phyloP scores from a whole-genome alignment of 2,113 vertebrate species.

The Alligator sinensis region DNA sequence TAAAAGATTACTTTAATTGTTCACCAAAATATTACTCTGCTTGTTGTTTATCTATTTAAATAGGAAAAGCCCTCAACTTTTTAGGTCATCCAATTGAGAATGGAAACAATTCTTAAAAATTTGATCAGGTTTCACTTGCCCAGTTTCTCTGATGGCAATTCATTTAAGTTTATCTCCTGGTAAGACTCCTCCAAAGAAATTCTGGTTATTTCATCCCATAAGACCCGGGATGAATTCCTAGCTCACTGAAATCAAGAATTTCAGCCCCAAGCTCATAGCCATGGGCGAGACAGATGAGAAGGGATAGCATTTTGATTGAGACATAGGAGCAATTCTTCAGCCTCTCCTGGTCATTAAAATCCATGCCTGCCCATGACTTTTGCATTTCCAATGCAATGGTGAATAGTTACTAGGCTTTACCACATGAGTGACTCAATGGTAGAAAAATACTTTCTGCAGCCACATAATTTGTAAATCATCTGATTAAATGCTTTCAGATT shows the following conservation, averaged over 20 bases:
- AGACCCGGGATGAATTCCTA: background rate
- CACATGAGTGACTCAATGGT: background rate
- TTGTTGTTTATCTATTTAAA: slow-evolving; percentile 26
- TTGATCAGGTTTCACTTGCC: background rate
- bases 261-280: background rate
- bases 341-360: background rate
- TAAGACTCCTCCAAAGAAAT: background rate
- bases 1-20: background rate
- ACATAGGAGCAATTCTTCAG: background rate
- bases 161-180: too few species aligned
- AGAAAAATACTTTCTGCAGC: background rate
- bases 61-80: background rate
- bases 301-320: background rate
- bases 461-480: background rate
- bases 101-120: background rate
- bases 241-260: background rate
- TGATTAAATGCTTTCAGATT: background rate
- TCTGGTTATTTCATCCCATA: background rate
- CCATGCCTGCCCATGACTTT: background rate
- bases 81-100: background rate
- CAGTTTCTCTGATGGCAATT: background rate
- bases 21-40: background rate
- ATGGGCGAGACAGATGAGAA: background rate
- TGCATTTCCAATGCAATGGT: background rate
- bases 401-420: background rate